phyloP scores from a whole-genome alignment of 2,888 invertebrate genomes.

The Romanomermis culicivorax region DNA sequence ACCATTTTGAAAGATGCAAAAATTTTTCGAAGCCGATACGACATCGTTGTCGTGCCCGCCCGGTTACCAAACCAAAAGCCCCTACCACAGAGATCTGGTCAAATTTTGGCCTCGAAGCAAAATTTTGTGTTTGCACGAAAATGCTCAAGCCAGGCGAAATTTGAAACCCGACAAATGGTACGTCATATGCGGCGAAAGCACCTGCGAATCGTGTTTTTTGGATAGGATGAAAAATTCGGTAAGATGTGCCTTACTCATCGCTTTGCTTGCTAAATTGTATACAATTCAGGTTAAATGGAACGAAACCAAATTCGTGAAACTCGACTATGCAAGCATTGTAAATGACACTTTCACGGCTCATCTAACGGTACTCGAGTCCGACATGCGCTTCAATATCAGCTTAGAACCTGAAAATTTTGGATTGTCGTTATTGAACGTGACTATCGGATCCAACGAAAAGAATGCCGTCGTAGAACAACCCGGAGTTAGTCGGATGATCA shows the following conservation, averaged over 20 bases:
- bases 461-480: no score
- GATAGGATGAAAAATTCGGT: neutral
- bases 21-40: neutral
- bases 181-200: neutral
- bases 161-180: neutral
- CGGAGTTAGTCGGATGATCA: no score
- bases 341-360: neutral
- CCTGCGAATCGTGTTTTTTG: neutral
- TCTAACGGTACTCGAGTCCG: neutral
- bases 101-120: neutral
- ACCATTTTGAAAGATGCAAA: no score
- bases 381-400: neutral
- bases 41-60: neutral
- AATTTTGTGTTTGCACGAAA: neutral
- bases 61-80: neutral
- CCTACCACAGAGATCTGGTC: neutral
- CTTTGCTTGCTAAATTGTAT: no score
- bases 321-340: neutral
- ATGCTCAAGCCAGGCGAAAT: neutral
- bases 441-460: no score
- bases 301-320: neutral
- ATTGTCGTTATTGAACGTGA: no score
- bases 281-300: neutral
- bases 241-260: no score
- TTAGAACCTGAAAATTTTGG: no score